Percentiles rank a stretch among this genome's conserved stretches.
phyloP scores from a whole-genome alignment of 2,113 vertebrate genomes.

The Coptodon rendalli region DNA sequence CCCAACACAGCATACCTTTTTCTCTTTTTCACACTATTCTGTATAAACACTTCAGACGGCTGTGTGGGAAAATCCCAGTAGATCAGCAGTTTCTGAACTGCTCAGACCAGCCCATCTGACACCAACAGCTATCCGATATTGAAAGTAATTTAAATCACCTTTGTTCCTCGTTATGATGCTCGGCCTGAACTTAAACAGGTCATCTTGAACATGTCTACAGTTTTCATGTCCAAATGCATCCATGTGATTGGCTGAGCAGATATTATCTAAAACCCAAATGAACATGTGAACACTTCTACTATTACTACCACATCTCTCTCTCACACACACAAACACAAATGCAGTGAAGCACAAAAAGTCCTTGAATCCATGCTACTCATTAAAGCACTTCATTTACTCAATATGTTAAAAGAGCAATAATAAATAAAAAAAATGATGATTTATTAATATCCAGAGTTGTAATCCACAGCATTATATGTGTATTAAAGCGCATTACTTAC shows the following conservation, averaged over 20 bases:
- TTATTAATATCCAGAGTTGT: slow-evolving; percentile 66
- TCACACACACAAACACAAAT: background rate
- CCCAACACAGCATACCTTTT: background rate
- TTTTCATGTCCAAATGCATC: background rate
- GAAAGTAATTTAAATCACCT: background rate
- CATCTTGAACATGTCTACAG: background rate
- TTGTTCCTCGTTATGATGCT: background rate
- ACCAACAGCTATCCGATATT: background rate
- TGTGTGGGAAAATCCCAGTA: background rate
- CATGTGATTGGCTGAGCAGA: background rate
- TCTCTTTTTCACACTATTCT: background rate
- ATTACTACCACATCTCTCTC: background rate
- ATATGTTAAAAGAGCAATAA: slow-evolving; percentile 42
- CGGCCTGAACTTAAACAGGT: background rate
- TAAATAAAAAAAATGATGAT: slow-evolving; percentile 61
- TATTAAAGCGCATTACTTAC: slow-evolving; percentile 67
- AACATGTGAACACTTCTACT: background rate
- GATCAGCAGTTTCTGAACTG: background rate
- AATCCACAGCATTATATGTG: slow-evolving; percentile 66
- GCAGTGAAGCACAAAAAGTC: slow-evolving; percentile 3
- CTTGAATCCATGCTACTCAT: slow-evolving; percentile 47
- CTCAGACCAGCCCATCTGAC: background rate
- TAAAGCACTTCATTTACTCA: slow-evolving; percentile 56
- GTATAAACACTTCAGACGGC: background rate
- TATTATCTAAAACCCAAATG: background rate